Base-by-base conservation (phyloP, 2,888 invertebrate species). In the Actias luna region DNA sequence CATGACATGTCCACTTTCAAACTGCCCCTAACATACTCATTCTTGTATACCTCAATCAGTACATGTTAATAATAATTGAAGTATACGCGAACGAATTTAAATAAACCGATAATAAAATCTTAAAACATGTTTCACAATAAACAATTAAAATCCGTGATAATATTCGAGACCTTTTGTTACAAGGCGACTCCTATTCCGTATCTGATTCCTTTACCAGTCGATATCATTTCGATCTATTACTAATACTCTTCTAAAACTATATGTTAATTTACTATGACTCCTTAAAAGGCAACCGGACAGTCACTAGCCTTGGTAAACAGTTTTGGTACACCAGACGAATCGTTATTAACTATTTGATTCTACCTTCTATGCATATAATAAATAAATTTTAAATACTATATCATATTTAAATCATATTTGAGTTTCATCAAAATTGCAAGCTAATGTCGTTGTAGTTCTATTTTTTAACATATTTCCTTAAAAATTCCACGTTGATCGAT, bases 231-330 rank as follows among this genome's bases (percentile, higher is more conserved):
- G 18, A 39, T 55, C 31, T 61, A 61, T 57, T 46, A 50, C 31
- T 50, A 60, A 50, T 33, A 31, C 25, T 55, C n/a, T 36, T 29
- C 39, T 36, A 52, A 36, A 36, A 57, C 2, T 14, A 27, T 57
- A 57, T 39, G 52, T 36, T 10, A 39, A 39, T 57, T 29, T 39
- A 27, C 36, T 36, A 31, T 16, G n/a, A 18, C 18, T 14, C 18
- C 58, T 12, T 58, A 58, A 33, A 62, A 25, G 58, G 58, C 25
- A 58, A 62, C 58, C 33, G 58, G 46, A 58, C 46, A 50, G 46
- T 62, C 5, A 39, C 5, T 18, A 39, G 39, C 61, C 61, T 61
- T 61, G 61, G 22, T 18, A 57, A 25, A 27, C 35, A 55, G 31
- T 61, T 18, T 57, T 18, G 29, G 55, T 36, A 57, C 16, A 27